Base-by-base conservation (phyloP, 2,888 invertebrate species). In the Trichogramma evanescens region DNA sequence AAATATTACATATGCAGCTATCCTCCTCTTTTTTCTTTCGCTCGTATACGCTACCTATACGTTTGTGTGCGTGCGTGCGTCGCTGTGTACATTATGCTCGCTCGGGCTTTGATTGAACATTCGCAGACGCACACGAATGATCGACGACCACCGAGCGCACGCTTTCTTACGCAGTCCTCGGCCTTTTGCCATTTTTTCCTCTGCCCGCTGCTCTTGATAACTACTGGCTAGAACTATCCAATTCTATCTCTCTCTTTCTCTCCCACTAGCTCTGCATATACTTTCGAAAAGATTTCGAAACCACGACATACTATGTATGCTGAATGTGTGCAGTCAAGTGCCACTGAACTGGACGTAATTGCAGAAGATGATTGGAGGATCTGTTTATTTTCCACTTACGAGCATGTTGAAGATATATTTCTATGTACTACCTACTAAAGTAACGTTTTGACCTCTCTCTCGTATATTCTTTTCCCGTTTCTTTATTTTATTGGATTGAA, bases 241-340 rank as follows among this genome's bases (percentile, higher is more conserved):
- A 26, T 26, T 26, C 26, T 26, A 26, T 26, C 26, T 26, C 26
- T 26, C 26, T 13, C 13, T 13, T 1, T 44, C 7, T 48, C 7
- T 3, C 46, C 26, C 6, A 42, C n/a, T 26, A 26, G 10, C 51
- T 40, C 48, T 42, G 46, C 8, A 40, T 3, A 8, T 44, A 4
- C 54, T 59, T 45, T 50, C 45, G 49, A 59, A 54, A 59, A 59
- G 26, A 59, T 59, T 40, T 50, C 40, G 5, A 48, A 54, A 54
- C 59, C 6, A 50, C 10, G 7, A 38, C 49, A 6, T 13, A 38
- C 10, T 13, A 6, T 26, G 26, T 26, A 26, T 26, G 26, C 3
- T 26, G 26, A 26, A 26, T 26, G 13, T 26, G 26, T 2, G 26
- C 26, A 26, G 26, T 26, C 26, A 26, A 26, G 26, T 26, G 26